These are phyloP conservation scores for Nerophis ophidion DNA, from an alignment of 2,113 vertebrate species.

Conservation along the genomic window DNA sequence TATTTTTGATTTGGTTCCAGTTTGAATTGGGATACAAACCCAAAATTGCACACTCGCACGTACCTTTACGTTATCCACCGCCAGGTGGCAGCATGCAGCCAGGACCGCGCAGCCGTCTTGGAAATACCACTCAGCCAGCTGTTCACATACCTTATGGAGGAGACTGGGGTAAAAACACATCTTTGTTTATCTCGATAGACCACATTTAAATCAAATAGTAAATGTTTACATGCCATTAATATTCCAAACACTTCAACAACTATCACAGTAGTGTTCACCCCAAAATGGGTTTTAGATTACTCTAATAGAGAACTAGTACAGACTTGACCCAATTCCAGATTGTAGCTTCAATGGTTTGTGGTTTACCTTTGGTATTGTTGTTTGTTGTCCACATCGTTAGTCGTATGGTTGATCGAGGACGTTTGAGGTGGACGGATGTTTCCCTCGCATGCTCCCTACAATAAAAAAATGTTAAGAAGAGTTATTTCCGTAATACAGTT, in stretches of 20 bases:
- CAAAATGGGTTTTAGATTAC: too few relatives aligned
- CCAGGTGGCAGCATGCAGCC: constrained; percentile 89
- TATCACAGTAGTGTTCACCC: too few relatives aligned
- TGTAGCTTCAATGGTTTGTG: background rate
- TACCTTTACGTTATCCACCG: constrained; percentile 89
- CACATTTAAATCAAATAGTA: background rate
- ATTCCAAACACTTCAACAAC: background rate
- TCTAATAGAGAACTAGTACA: too few relatives aligned
- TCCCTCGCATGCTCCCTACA: constrained; percentile 89
- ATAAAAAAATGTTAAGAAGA: background rate
- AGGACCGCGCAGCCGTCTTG: constrained; percentile 83
- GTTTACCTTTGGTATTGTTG: constrained; percentile 83
- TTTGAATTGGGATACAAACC: too few relatives aligned
- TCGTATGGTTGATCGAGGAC: constrained; percentile 55
- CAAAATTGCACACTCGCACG: background rate
- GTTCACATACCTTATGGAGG: constrained; percentile 78
- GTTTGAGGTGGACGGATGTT: constrained; percentile 77
- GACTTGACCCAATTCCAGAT: background rate
- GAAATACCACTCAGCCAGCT: constrained; percentile 93
- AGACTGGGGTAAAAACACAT: constrained; percentile 66
- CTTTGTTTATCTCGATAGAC: background rate
- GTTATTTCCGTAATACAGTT: background rate
- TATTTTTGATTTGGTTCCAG: background rate
- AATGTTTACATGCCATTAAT: too few relatives aligned
- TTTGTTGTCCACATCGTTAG: constrained; percentile 65